These are phyloP conservation scores for Drosophila biarmipes DNA, from an alignment of 1,140 invertebrate species.

Conservation along the genomic window DNA sequence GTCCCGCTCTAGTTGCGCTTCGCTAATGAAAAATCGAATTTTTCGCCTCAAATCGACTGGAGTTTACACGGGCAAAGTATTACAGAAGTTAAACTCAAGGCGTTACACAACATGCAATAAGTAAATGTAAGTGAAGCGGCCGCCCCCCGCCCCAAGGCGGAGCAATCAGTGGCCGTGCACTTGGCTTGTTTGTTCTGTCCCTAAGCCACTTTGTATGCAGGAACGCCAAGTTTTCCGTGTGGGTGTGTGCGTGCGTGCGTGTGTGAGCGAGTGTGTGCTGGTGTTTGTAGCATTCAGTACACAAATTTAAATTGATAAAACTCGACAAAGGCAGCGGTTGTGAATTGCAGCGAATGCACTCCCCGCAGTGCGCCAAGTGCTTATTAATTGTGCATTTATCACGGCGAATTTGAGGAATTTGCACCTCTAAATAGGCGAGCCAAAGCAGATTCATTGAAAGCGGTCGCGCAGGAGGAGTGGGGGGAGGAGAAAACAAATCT, in stretches of 20 bases:
- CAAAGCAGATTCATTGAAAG: conserved; percentile 63
- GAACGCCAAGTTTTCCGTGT: conserved; percentile 58
- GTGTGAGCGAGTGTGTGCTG: conserved; percentile 17
- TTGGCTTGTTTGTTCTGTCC: conserved; percentile 32
- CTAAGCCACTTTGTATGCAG: conserved; percentile 46
- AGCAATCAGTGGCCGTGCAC: conserved; percentile 13
- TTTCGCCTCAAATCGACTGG: conserved; percentile 27
- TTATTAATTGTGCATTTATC: conserved; percentile 29
- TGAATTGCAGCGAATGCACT: conserved; percentile 27
- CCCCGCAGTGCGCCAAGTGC: conserved; percentile 7
- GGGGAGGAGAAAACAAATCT: conserved; percentile 32
- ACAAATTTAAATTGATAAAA: conserved; percentile 80
- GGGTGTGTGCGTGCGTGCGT: conserved; percentile 26
- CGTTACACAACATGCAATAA: conserved; percentile 41
- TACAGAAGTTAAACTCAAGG: conserved; percentile 28
- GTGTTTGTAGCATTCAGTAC: conserved; percentile 65
- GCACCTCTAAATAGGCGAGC: conserved; percentile 7
- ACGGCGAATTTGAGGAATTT: conserved; percentile 7
- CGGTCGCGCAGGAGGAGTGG: too few species aligned
- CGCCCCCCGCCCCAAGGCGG: not conserved
- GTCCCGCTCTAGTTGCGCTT: conserved; percentile 37
- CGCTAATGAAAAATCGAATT: conserved; percentile 58
- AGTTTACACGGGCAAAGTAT: conserved; percentile 26
- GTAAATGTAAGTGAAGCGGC: conserved; percentile 69
- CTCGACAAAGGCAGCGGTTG: conserved; percentile 39